phyloP scores from a whole-genome alignment of 2,888 invertebrate species.

The Chrysolina oricalcia region DNA sequence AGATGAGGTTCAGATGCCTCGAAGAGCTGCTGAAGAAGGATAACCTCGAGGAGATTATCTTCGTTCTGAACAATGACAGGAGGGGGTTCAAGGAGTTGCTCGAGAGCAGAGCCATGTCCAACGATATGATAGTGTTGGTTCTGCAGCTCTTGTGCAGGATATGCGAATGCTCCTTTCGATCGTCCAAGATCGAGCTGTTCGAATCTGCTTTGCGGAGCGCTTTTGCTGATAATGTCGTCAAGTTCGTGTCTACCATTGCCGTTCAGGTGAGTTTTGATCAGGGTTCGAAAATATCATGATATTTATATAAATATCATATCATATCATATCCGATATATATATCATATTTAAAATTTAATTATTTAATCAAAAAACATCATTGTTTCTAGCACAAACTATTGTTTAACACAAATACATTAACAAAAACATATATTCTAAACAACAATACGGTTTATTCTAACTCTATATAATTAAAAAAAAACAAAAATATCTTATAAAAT shows the following conservation, averaged over 20 bases:
- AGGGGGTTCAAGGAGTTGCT: constrained; percentile 45
- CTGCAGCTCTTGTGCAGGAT: constrained; percentile 39
- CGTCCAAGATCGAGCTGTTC: constrained; percentile 37
- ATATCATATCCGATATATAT: too few species aligned
- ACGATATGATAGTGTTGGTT: constrained; percentile 41
- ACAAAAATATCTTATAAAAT: too few species aligned
- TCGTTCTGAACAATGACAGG: constrained; percentile 37
- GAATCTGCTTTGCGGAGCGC: constrained; percentile 32
- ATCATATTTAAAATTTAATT: too few species aligned
- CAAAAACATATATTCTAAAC: too few species aligned
- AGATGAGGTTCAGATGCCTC: constrained; percentile 43
- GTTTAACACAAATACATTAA: too few species aligned
- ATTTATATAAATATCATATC: too few species aligned
- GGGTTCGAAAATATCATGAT: too few species aligned
- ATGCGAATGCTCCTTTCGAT: constrained; percentile 43
- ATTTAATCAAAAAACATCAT: too few species aligned
- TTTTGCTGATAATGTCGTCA: constrained; percentile 39
- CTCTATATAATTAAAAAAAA: too few species aligned
- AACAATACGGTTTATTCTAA: too few species aligned
- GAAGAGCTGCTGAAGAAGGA: constrained; percentile 36
- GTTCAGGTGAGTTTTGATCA: constrained; percentile 44
- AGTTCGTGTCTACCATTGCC: constrained; percentile 34
- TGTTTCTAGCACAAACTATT: too few species aligned
- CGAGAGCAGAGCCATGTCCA: constrained; percentile 29
- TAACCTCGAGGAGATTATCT: constrained; percentile 38